Conservation (phyloP, 2,797 vertebrate species). For the Ptychadena robeensis region DNA sequence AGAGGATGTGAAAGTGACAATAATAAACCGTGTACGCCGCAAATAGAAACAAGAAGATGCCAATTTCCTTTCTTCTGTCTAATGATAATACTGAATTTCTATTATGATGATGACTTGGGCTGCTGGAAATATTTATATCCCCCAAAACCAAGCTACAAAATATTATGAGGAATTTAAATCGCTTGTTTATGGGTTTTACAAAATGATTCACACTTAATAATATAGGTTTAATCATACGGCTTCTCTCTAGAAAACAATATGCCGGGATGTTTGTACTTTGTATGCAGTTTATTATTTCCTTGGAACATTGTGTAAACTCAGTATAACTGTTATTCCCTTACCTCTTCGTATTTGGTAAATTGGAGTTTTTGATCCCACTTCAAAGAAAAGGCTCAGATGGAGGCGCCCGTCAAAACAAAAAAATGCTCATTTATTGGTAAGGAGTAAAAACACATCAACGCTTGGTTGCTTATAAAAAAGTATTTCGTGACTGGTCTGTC, state of each 20-base stretch:
- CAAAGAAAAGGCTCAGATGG: too few relatives aligned
- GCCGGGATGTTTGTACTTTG: neutral
- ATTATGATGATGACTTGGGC: neutral
- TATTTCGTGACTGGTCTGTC: too few relatives aligned
- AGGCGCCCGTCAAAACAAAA: too few relatives aligned
- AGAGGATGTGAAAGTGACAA: neutral
- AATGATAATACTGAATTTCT: neutral
- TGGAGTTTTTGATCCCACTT: too few relatives aligned
- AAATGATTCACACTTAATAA: neutral
- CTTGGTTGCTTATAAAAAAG: too few relatives aligned
- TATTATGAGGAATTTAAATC: too few relatives aligned
- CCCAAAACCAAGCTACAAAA: too few relatives aligned
- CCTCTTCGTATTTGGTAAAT: too few relatives aligned
- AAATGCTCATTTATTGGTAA: too few relatives aligned
- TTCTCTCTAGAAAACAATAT: too few relatives aligned
- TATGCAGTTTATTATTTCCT: neutral
- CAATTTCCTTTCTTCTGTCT: neutral
- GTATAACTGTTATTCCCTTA: neutral
- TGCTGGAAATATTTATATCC: neutral
- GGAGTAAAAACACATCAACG: too few relatives aligned
- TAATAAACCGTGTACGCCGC: conserved; percentile 14
- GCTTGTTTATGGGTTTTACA: neutral
- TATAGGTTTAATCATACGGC: neutral
- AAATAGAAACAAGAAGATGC: conserved; percentile 8
- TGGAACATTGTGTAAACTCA: neutral